Conservation (phyloP, 2,888 invertebrate species). For the Dynastes maya region DNA sequence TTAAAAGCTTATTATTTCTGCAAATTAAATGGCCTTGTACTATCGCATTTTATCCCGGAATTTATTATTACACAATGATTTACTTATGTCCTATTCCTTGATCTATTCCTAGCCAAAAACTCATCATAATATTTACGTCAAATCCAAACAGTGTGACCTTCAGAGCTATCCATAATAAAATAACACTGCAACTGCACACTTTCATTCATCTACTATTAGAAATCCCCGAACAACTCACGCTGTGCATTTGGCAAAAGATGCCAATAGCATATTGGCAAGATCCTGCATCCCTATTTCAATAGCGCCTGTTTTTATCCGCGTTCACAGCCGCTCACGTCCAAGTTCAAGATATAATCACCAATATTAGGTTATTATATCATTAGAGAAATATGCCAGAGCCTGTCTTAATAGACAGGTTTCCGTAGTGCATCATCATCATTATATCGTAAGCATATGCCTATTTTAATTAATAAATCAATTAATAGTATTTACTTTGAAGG, state of each 20-base stretch:
- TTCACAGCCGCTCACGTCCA: not conserved
- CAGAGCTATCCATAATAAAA: not conserved
- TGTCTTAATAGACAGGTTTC: not conserved
- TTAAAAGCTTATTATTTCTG: too few relatives aligned
- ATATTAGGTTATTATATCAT: conserved; percentile 29
- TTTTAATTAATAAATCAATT: not conserved
- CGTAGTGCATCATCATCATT: not conserved
- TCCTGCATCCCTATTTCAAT: conserved; percentile 11
- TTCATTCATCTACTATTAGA: conserved; percentile 20
- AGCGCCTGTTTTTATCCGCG: not conserved
- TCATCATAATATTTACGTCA: too few relatives aligned
- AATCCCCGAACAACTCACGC: not conserved
- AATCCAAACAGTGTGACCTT: not conserved
- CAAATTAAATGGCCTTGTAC: too few relatives aligned
- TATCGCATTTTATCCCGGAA: too few relatives aligned
- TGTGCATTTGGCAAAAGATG: conserved; percentile 1
- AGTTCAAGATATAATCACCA: conserved; percentile 13
- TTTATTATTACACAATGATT: not conserved
- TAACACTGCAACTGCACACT: conserved; percentile 21
- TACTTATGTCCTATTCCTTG: not conserved
- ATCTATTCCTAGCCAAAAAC: too few relatives aligned
- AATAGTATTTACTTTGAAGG: not conserved
- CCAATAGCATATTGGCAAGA: not conserved
- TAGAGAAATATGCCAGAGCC: conserved; percentile 14
- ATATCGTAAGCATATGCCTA: conserved; percentile 1